Percentiles rank a stretch among this genome's conserved stretches.
These are phyloP conservation scores for Takifugu bimaculatus DNA, from an alignment of 2,113 vertebrate species.

Conservation along the genomic window DNA sequence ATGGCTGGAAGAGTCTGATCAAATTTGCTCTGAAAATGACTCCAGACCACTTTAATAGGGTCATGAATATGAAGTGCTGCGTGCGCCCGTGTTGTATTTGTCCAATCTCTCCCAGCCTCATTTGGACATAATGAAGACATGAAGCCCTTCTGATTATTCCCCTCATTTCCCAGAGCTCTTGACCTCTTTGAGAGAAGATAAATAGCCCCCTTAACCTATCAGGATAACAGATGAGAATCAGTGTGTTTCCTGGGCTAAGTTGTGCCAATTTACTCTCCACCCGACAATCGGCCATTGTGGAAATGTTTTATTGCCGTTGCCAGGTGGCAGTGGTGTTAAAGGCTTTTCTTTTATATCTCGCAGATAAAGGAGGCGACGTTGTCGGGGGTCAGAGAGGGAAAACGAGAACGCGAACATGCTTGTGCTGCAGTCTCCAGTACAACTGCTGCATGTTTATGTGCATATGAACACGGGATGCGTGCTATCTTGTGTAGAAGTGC, in stretches of 20 bases:
- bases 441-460: conserved; percentile 17
- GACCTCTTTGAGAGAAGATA: conserved; percentile 59
- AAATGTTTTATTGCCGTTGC: conserved; percentile 20
- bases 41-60: conserved; percentile 83
- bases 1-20: conserved; percentile 74
- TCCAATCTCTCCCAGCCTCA: conserved; percentile 71
- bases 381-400: conserved; percentile 24
- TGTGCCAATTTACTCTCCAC: conserved; percentile 39
- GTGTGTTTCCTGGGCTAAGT: conserved; percentile 22
- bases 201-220: conserved; percentile 58
- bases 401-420: conserved; percentile 11
- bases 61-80: conserved; percentile 77
- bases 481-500: conserved; percentile 61
- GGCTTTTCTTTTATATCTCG: neutral
- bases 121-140: conserved; percentile 74
- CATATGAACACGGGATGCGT: conserved; percentile 4
- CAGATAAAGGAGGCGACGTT: conserved; percentile 12
- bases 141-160: conserved; percentile 61
- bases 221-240: conserved; percentile 45
- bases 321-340: neutral
- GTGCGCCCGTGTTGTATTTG: conserved; percentile 60
- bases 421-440: conserved; percentile 35
- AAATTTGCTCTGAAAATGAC: conserved; percentile 85
- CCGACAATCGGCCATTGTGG: conserved; percentile 15
- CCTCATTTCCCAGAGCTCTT: conserved; percentile 57